Percentiles rank a stretch among this genome's conserved stretches.
Evolutionary conservation across 2,113 vertebrate genomes (phyloP).

Genomic region (Athene cunicularia): DNA sequence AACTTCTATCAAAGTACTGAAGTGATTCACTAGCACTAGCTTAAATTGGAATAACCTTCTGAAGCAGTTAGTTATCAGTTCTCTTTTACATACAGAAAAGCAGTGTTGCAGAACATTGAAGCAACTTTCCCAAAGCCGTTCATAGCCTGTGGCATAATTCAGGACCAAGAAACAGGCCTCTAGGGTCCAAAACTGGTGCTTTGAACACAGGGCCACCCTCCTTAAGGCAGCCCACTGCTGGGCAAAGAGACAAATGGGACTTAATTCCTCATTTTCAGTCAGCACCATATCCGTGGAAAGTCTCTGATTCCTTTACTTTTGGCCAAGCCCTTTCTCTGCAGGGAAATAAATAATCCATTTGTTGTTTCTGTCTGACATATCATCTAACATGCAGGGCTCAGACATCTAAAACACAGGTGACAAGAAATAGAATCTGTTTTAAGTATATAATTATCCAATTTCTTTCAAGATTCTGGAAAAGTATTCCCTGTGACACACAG

Average conservation of each 20-base stretch:
- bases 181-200: not conserved
- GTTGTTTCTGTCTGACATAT: not conserved
- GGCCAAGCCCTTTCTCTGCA: not conserved
- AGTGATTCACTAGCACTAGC: not conserved
- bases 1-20: not conserved
- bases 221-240: not conserved
- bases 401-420: slow-evolving; percentile 17
- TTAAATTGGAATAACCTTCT: slow-evolving; percentile 10
- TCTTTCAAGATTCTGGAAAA: slow-evolving; percentile 35
- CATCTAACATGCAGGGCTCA: not conserved
- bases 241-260: not conserved
- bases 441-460: slow-evolving; percentile 35
- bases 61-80: not conserved
- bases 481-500: not conserved
- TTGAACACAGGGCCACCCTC: not conserved
- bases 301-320: not conserved
- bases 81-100: not conserved
- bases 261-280: not conserved
- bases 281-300: not conserved
- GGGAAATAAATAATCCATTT: slow-evolving; percentile 53
- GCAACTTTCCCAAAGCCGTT: not conserved
- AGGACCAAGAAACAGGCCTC: not conserved
- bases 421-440: slow-evolving; percentile 26
- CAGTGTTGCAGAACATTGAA: not conserved
- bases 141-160: not conserved